These are phyloP conservation scores for Cassiopea xamachana DNA, from an alignment of 30 jellyfish, hydroid and myxozoan genomes.

Conservation along the genomic window DNA sequence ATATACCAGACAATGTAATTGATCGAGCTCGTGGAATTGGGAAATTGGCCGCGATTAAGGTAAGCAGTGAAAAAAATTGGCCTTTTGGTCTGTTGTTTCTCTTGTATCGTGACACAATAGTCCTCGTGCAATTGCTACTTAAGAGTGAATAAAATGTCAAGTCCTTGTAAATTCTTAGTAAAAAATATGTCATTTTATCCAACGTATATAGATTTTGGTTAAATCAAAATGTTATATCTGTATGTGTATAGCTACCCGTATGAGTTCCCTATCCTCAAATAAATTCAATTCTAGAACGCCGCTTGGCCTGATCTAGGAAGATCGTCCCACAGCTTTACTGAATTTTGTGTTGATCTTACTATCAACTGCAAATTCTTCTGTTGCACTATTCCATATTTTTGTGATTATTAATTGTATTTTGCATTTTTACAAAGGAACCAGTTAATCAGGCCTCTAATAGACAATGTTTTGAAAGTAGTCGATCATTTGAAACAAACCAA, in stretches of 20 bases:
- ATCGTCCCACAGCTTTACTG: not conserved
- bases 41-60: not conserved
- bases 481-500: not conserved
- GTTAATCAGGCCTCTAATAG: not conserved
- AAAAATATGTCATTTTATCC: not conserved
- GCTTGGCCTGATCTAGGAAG: not conserved
- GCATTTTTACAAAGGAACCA: not conserved
- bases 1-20: slow-evolving; percentile 36
- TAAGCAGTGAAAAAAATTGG: not conserved
- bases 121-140: not conserved
- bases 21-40: slow-evolving; percentile 54
- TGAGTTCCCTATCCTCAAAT: not conserved
- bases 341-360: not conserved
- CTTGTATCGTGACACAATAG: not conserved
- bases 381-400: not conserved
- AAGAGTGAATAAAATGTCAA: not conserved
- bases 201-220: not conserved
- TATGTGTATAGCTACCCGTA: not conserved
- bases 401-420: not conserved
- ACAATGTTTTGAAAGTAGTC: not conserved
- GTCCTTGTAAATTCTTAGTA: not conserved
- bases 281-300: not conserved
- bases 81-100: not conserved
- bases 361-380: not conserved
- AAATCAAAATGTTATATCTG: not conserved